Evolutionary conservation across 92 coral and sea anemone species (phyloP), one percentile per base, ranked within the genome.

Genomic region (Bergia sp.): DNA sequence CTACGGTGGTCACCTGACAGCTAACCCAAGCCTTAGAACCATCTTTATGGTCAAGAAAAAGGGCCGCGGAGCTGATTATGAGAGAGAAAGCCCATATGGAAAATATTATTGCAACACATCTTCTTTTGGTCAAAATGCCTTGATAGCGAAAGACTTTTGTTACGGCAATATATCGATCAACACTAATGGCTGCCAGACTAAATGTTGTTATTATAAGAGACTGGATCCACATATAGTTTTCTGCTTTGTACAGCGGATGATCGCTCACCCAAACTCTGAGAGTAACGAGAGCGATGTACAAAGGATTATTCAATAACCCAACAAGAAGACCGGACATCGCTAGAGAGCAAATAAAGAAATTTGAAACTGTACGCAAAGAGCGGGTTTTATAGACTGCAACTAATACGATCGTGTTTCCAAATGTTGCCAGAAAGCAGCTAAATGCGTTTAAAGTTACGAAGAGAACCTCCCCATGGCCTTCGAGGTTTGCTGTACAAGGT

Each of bases 171-270:
- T 85, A 91, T 16, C 93, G 85, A 58, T 91, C 93, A 3, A 89
- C 81, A 20, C 89, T 91, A n/a, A 91, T 82, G 1, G 93, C 93
- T 13, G 91, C 89, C 37, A 91, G 81, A 50, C 91, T 91, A 86
- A 88, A 91, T 18, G 91, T 80, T 3, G 93, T 91, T 21, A 86
- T 87, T 49, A 67, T 73, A 18, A 91, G 89, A 55, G 89, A 82
- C 36, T 91, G 93, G 18, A 91, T 49, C 93, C 93, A 91, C 66
- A 91, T 16, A 40, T 65, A 76, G 76, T 91, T 91, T 72, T 91
- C 93, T 21, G 81, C 85, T 23, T n/a, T 38, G 75, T 91, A 91
- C 75, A 91, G 77, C n/a, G 89, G 83, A 80, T 91, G 91, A 37
- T 80, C 80, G 37, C 71, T 85, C 85, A 85, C 75, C 93, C 93